Conservation (phyloP, 2,797 vertebrate species). For the Salmo trutta region DNA sequence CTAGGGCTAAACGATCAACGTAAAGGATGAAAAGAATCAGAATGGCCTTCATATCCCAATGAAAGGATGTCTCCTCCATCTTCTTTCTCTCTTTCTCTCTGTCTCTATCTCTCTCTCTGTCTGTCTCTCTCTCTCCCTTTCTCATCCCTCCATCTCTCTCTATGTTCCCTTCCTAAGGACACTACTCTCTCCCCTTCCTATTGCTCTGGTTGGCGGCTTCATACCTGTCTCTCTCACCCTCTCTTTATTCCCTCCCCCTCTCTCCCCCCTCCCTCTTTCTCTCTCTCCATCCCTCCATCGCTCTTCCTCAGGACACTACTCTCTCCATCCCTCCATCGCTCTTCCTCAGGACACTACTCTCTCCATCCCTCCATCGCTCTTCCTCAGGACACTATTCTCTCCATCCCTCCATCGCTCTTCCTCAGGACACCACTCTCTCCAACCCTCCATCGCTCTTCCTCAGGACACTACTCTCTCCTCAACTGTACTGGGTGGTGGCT, state of each 20-base stretch:
- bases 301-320: too few relatives aligned
- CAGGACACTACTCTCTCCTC: slow-evolving; percentile 69
- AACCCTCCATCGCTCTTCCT: slow-evolving; percentile 39
- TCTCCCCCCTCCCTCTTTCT: not conserved
- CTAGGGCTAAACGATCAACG: too few relatives aligned
- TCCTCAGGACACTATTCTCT: too few relatives aligned
- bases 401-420: too few relatives aligned
- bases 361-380: too few relatives aligned
- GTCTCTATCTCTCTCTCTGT: too few relatives aligned
- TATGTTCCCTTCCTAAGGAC: slow-evolving; percentile 43
- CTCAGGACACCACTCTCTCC: too few relatives aligned
- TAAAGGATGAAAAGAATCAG: too few relatives aligned
- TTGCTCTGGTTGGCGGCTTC: not conserved
- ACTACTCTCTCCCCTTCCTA: not conserved
- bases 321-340: too few relatives aligned
- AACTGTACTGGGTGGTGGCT: slow-evolving; percentile 76
- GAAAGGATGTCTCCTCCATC: slow-evolving; percentile 29
- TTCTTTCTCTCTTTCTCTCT: slow-evolving; percentile 53
- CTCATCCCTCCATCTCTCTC: slow-evolving; percentile 46
- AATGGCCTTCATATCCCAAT: too few relatives aligned
- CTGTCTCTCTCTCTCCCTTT: slow-evolving; percentile 28
- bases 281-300: not conserved
- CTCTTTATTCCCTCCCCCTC: slow-evolving; percentile 4
- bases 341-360: too few relatives aligned
- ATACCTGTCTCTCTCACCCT: not conserved